A percentile compares a stretch with the other conserved stretches of the same genome.
Conservation (phyloP, 1,140 invertebrate genomes). For the Bombus superbus region DNA sequence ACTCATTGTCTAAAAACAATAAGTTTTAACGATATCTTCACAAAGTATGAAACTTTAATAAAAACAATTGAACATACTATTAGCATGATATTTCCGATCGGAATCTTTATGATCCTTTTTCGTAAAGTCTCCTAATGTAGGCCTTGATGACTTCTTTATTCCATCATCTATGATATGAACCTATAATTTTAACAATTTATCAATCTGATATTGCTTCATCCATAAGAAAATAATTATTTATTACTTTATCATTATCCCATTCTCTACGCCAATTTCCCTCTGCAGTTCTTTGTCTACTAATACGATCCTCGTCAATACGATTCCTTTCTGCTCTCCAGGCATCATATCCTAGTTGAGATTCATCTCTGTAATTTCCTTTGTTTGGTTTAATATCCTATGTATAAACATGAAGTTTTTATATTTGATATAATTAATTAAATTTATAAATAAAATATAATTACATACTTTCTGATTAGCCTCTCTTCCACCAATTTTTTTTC, state of each 20-base stretch:
- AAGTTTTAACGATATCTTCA: not conserved
- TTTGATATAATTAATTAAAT: not conserved
- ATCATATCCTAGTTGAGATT: constrained; percentile 78
- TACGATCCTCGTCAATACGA: constrained; percentile 82
- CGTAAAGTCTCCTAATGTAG: constrained; percentile 60
- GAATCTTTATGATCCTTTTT: constrained; percentile 72
- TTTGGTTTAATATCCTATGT: constrained; percentile 62
- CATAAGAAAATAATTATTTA: not conserved
- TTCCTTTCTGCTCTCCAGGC: constrained; percentile 82
- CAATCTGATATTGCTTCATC: not conserved
- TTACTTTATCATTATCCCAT: constrained; percentile 82
- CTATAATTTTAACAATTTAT: constrained; percentile 50
- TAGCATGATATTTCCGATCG: constrained; percentile 69
- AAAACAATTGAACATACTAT: constrained; percentile 53
- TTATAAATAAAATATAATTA: not conserved
- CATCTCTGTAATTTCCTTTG: constrained; percentile 65
- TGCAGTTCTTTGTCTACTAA: constrained; percentile 80
- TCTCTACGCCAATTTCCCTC: constrained; percentile 83
- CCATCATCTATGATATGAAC: constrained; percentile 69
- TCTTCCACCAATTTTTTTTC: constrained; percentile 70
- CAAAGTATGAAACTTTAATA: constrained; percentile 4
- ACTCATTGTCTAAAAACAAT: constrained; percentile 66
- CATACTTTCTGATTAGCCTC: constrained; percentile 72
- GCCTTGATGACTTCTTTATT: constrained; percentile 61
- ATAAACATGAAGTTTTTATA: not conserved